Conservation (phyloP, 2,797 vertebrate species). For the Buphagus erythrorhynchus region DNA sequence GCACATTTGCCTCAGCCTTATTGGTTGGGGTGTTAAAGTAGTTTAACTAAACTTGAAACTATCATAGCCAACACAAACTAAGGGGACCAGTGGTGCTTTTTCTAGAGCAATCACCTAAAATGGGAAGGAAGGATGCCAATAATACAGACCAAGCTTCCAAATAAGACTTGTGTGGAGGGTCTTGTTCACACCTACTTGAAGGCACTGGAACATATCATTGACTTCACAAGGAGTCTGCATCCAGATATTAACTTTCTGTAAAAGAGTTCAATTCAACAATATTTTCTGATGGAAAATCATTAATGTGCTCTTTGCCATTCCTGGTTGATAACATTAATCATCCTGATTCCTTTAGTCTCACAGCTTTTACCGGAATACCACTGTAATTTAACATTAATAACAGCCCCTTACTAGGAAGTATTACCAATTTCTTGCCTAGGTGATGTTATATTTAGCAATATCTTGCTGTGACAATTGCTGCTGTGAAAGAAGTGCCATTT, state of each 20-base stretch:
- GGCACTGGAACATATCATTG: neutral
- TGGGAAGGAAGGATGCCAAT: neutral
- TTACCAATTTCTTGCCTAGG: slow-evolving; percentile 29
- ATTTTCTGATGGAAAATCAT: neutral
- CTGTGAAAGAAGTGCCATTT: slow-evolving; percentile 39
- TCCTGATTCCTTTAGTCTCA: neutral
- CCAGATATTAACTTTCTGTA: neutral
- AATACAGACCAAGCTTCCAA: neutral
- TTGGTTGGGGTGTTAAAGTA: neutral
- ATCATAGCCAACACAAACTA: neutral
- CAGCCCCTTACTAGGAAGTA: slow-evolving; percentile 9
- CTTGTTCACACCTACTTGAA: neutral
- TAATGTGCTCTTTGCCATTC: neutral
- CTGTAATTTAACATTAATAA: slow-evolving; percentile 26
- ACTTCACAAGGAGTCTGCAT: neutral
- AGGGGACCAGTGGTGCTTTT: neutral
- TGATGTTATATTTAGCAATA: slow-evolving; percentile 57
- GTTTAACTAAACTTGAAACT: neutral
- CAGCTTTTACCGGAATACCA: neutral
- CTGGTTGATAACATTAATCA: neutral
- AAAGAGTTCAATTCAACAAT: neutral
- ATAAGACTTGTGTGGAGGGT: neutral
- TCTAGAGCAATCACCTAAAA: neutral
- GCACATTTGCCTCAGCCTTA: neutral
- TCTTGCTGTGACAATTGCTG: slow-evolving; percentile 47